Evolutionary conservation across 2,888 invertebrate species (phyloP).

Genomic region (Andrena trimmerana): DNA sequence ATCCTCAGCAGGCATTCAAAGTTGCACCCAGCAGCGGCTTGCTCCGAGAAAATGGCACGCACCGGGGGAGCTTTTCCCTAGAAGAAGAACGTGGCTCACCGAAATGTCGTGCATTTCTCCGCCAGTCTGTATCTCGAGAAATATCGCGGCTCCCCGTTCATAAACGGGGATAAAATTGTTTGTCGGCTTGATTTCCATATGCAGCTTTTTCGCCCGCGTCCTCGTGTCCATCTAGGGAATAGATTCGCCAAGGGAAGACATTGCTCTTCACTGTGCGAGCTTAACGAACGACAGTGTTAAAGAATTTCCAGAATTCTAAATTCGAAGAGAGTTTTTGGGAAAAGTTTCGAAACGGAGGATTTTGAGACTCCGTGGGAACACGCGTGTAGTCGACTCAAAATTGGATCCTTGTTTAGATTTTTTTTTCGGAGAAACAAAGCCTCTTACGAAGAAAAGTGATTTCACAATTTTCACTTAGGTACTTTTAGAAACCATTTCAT

Average conservation of each 20-base stretch:
- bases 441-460: too few species aligned
- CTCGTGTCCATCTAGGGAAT: neutral
- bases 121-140: conserved; percentile 1
- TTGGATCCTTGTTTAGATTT: too few species aligned
- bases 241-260: neutral
- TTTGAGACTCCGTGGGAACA: too few species aligned
- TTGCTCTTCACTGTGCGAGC: neutral
- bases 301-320: neutral
- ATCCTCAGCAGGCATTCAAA: conserved; percentile 46
- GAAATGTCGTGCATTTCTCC: conserved; percentile 27
- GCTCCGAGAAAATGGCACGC: neutral
- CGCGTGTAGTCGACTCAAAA: too few species aligned
- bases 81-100: conserved; percentile 16
- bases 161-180: conserved; percentile 48
- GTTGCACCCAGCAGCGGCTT: neutral
- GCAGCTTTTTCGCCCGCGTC: neutral
- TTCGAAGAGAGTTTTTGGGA: neutral
- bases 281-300: neutral
- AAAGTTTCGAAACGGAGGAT: too few species aligned
- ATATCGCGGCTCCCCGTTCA: conserved; percentile 27
- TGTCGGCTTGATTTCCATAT: conserved; percentile 9
- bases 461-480: too few species aligned
- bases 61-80: conserved; percentile 15
- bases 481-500: too few species aligned
- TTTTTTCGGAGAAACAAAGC: too few species aligned